A percentile compares a stretch with the other conserved stretches of the same genome.
These are phyloP conservation scores for Drosophila tropicalis DNA, from an alignment of 1,140 invertebrate species.

Conservation along the genomic window DNA sequence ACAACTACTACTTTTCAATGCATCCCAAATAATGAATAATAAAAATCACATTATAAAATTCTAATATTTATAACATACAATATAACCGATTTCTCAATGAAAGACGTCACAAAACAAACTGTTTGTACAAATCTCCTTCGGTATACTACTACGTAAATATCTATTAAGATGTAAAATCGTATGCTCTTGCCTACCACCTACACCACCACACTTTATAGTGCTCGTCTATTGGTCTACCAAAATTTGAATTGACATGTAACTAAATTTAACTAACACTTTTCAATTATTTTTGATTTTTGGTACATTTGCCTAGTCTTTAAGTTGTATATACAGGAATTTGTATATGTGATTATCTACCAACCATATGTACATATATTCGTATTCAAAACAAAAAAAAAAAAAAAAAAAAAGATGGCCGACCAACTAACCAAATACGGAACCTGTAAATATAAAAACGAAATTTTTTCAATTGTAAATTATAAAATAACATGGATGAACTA, in stretches of 20 bases:
- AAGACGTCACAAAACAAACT: slow-evolving; percentile 40
- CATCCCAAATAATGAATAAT: slow-evolving; percentile 41
- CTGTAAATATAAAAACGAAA: slow-evolving; percentile 75
- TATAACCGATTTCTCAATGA: slow-evolving; percentile 40
- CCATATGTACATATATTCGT: slow-evolving; percentile 73
- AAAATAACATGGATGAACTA: slow-evolving; percentile 59
- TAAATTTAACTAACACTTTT: slow-evolving; percentile 76
- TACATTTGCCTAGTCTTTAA: slow-evolving; percentile 73
- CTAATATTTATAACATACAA: slow-evolving; percentile 34
- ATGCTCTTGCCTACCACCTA: slow-evolving; percentile 55
- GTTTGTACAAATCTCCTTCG: slow-evolving; percentile 62
- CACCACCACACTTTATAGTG: slow-evolving; percentile 55
- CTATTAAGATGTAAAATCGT: slow-evolving; percentile 44
- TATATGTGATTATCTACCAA: slow-evolving; percentile 53
- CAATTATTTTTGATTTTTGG: slow-evolving; percentile 71
- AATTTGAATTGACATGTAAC: slow-evolving; percentile 66
- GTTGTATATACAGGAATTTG: slow-evolving; percentile 78
- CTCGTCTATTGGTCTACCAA: slow-evolving; percentile 71
- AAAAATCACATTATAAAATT: slow-evolving; percentile 38
- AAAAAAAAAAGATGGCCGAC: slow-evolving; percentile 20
- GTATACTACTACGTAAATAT: slow-evolving; percentile 42
- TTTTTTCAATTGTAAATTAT: slow-evolving; percentile 72
- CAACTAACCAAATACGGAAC: slow-evolving; percentile 37
- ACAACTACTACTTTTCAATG: slow-evolving; percentile 51
- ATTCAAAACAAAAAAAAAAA: slow-evolving; percentile 43